Evolutionary conservation across 2,797 vertebrate species (phyloP).

Genomic region (Calcarius lapponicus): DNA sequence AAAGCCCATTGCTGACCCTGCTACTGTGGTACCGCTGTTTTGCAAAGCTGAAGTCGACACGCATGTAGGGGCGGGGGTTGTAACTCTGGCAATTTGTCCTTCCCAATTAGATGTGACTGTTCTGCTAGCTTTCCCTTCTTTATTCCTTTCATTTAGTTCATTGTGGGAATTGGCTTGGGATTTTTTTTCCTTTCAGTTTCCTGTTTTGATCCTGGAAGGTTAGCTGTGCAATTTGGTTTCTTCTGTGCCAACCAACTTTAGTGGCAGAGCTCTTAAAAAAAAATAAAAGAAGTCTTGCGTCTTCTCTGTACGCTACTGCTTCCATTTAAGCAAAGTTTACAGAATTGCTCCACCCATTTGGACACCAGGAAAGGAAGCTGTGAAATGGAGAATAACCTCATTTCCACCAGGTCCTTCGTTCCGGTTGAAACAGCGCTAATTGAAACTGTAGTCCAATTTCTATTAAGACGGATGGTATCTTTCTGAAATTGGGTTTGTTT

Average conservation of each 20-base stretch:
- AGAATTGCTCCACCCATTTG: slow-evolving; percentile 32
- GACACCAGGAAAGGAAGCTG: slow-evolving; percentile 31
- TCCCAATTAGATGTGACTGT: slow-evolving; percentile 67
- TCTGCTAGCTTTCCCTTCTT: slow-evolving; percentile 72
- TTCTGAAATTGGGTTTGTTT: slow-evolving; percentile 42
- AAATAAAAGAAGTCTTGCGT: neutral
- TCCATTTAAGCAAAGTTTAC: slow-evolving; percentile 44
- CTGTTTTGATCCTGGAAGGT: slow-evolving; percentile 71
- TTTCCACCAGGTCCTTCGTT: slow-evolving; percentile 38
- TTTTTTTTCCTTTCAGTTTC: slow-evolving; percentile 54
- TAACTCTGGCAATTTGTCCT: slow-evolving; percentile 64
- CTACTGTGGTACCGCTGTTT: slow-evolving; percentile 69
- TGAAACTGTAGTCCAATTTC: slow-evolving; percentile 29
- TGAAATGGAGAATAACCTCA: slow-evolving; percentile 44
- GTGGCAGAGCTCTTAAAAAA: slow-evolving; percentile 74
- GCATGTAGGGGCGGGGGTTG: slow-evolving; percentile 71
- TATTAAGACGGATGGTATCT: slow-evolving; percentile 30
- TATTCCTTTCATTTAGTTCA: slow-evolving; percentile 71
- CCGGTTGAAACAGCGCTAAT: neutral
- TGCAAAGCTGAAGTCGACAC: slow-evolving; percentile 70
- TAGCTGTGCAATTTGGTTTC: slow-evolving; percentile 72
- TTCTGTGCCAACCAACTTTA: slow-evolving; percentile 65
- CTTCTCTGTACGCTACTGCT: slow-evolving; percentile 20
- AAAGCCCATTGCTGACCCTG: slow-evolving; percentile 68
- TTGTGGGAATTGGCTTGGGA: slow-evolving; percentile 62